These are phyloP conservation scores for Diplosoma virens DNA, from an alignment of 23 tunicate species.

Conservation along the genomic window DNA sequence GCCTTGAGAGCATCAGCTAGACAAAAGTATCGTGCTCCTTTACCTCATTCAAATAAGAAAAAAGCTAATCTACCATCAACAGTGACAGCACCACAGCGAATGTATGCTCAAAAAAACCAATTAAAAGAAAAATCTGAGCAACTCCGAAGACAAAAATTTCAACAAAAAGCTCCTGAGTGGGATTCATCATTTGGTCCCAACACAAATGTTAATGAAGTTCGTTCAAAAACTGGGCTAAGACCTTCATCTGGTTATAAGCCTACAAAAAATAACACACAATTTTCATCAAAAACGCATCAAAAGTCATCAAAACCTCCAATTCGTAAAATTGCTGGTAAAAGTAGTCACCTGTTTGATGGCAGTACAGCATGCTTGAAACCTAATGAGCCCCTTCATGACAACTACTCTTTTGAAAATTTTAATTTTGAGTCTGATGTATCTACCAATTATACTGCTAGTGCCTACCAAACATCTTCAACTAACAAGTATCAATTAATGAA, in stretches of 20 bases:
- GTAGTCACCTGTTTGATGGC: background rate
- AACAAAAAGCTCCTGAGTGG: constrained; percentile 47
- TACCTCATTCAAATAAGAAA: background rate
- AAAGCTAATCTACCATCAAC: background rate
- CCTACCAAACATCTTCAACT: no score
- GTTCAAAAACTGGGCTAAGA: constrained; percentile 47
- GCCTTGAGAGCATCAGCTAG: constrained; percentile 49
- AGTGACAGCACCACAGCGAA: background rate
- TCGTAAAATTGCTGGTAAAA: constrained; percentile 31
- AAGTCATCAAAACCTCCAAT: constrained; percentile 19
- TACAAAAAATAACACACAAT: background rate
- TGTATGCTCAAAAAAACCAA: background rate
- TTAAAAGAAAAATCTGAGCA: background rate
- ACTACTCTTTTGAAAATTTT: no score
- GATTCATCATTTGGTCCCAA: constrained; percentile 26
- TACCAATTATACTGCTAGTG: no score
- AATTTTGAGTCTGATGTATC: no score
- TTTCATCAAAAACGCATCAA: background rate
- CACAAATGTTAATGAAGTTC: background rate
- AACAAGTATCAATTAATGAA: no score
- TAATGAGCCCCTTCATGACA: background rate
- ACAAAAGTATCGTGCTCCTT: constrained; percentile 41
- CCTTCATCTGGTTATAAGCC: constrained; percentile 21
- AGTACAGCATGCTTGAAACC: background rate
- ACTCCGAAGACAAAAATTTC: no score